Evolutionary conservation across 2,888 invertebrate species (phyloP).

Genomic region (Trissoscelio sp.): DNA sequence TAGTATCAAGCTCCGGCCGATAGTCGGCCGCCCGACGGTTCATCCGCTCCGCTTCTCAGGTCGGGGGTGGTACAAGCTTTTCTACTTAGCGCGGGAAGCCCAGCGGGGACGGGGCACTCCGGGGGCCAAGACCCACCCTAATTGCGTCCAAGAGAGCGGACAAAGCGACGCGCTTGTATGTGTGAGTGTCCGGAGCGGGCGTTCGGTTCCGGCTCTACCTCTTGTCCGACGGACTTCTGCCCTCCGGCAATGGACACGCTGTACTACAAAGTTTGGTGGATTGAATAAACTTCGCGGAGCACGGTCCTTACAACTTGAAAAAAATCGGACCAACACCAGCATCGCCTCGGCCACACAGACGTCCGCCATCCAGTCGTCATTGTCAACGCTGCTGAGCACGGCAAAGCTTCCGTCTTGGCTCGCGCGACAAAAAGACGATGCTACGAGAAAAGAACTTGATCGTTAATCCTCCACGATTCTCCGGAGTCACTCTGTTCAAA

Average conservation of each 20-base stretch:
- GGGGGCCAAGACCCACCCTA: conserved; percentile 81
- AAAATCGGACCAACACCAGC: conserved; percentile 68
- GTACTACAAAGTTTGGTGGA: conserved; percentile 83
- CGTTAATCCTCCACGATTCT: conserved; percentile 61
- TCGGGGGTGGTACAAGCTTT: conserved; percentile 82
- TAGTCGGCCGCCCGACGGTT: conserved; percentile 81
- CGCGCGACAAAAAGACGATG: conserved; percentile 55
- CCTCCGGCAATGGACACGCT: conserved; percentile 83
- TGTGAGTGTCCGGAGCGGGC: conserved; percentile 81
- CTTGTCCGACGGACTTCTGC: conserved; percentile 78
- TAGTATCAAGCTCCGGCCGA: conserved; percentile 68
- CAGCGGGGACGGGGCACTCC: conserved; percentile 77
- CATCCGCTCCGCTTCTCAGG: conserved; percentile 76
- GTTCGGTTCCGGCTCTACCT: conserved; percentile 80
- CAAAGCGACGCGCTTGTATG: conserved; percentile 82
- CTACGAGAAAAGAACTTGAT: conserved; percentile 54
- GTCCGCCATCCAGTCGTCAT: conserved; percentile 29
- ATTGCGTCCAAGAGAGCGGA: conserved; percentile 84
- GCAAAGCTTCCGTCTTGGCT: conserved; percentile 54
- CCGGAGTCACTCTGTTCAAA: conserved; percentile 54
- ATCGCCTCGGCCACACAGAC: conserved; percentile 49
- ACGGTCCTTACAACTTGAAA: conserved; percentile 69
- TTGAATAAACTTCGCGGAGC: conserved; percentile 82
- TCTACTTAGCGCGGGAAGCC: conserved; percentile 82
- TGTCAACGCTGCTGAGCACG: conserved; percentile 56